Percentiles rank a stretch among this genome's conserved stretches.
Conservation (phyloP, 1,140 invertebrate genomes). For the Anagrus nilaparvatae region DNA sequence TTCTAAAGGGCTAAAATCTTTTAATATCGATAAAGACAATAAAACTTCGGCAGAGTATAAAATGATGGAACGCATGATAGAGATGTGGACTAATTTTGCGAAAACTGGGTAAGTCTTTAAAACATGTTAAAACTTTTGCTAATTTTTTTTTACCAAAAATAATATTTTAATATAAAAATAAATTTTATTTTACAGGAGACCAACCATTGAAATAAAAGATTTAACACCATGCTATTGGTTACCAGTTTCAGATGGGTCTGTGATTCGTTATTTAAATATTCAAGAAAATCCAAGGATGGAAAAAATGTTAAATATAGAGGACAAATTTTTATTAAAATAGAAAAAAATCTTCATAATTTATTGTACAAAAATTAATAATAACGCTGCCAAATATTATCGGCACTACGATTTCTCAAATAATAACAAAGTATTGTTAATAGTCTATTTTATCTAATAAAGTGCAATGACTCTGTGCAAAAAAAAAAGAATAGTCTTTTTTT, state of each 20-base stretch:
- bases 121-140: not conserved
- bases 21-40: not conserved
- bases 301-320: conserved; percentile 2
- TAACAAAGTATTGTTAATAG: too few species aligned
- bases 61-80: conserved; percentile 23
- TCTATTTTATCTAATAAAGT: too few species aligned
- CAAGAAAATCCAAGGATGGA: conserved; percentile 8
- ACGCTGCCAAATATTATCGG: too few species aligned
- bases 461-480: too few species aligned
- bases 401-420: too few species aligned
- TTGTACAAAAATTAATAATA: too few species aligned
- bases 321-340: conserved; percentile 14
- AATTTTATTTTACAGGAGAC: conserved; percentile 1
- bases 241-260: conserved; percentile 7
- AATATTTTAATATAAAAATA: not conserved
- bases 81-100: conserved; percentile 31
- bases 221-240: conserved; percentile 8
- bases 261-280: conserved; percentile 13
- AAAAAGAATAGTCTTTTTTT: too few species aligned
- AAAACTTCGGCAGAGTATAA: conserved; percentile 3
- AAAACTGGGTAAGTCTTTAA: conserved; percentile 24
- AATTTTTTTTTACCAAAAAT: not conserved
- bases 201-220: conserved; percentile 2
- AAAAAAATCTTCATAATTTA: too few species aligned
- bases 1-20: not conserved